phyloP scores from a whole-genome alignment of 2,888 invertebrate genomes.

The Serripes groenlandicus region DNA sequence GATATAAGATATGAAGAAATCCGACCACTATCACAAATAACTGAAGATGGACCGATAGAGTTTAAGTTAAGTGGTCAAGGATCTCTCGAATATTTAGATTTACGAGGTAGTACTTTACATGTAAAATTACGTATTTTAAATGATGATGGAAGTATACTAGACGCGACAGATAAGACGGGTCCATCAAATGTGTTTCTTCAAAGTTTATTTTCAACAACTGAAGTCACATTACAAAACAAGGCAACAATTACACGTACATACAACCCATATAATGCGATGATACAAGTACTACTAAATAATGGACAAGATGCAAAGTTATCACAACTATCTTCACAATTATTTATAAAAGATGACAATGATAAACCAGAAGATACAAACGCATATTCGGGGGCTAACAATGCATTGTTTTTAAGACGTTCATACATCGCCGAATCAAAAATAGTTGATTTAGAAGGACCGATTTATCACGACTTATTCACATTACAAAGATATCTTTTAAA shows the following conservation, averaged over 20 bases:
- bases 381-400: constrained; percentile 11
- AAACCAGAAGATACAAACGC: constrained; percentile 10
- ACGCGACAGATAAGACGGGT: constrained; percentile 15
- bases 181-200: constrained; percentile 35
- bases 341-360: constrained; percentile 20
- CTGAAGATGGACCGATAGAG: constrained; percentile 24
- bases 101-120: constrained; percentile 19
- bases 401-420: constrained; percentile 1
- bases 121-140: constrained; percentile 30
- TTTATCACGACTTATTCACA: constrained; percentile 49
- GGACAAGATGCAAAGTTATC: constrained; percentile 1
- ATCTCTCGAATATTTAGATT: constrained; percentile 33
- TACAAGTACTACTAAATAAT: constrained; percentile 25
- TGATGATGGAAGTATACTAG: constrained; percentile 9
- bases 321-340: constrained; percentile 17
- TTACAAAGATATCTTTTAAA: constrained; percentile 46
- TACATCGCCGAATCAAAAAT: constrained; percentile 24
- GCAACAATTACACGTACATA: constrained; percentile 22
- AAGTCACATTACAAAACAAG: constrained; percentile 36
- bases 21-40: constrained; percentile 34
- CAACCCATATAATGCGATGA: constrained; percentile 32
- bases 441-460: constrained; percentile 37
- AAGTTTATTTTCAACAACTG: constrained; percentile 30
- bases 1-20: constrained; percentile 24
- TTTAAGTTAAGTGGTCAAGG: constrained; percentile 10